A percentile compares a stretch with the other conserved stretches of the same genome.
Evolutionary conservation across 2,797 vertebrate species (phyloP).

Genomic region (Muraenolepis orangiensis): DNA sequence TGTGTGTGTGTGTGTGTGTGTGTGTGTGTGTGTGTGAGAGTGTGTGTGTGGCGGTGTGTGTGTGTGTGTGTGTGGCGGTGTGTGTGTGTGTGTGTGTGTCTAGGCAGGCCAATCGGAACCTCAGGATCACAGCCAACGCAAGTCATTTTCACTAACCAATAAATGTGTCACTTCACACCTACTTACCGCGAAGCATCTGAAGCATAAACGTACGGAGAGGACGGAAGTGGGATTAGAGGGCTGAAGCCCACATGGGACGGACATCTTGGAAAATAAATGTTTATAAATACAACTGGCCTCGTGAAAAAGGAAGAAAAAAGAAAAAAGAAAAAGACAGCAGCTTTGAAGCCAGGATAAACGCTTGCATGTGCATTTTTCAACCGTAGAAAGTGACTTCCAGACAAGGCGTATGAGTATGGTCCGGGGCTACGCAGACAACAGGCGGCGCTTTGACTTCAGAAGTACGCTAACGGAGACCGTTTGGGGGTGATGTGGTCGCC

Average conservation of each 20-base stretch:
- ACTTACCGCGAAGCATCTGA: neutral
- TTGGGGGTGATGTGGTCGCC: neutral
- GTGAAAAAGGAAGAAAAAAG: conserved; percentile 19
- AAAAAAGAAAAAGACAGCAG: neutral
- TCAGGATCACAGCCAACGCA: conserved; percentile 15
- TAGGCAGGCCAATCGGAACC: neutral
- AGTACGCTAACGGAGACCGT: neutral
- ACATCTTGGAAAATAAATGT: conserved; percentile 12
- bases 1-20: conserved; percentile 7
- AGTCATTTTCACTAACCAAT: neutral
- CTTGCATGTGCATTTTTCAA: conserved; percentile 34
- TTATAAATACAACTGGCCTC: conserved; percentile 31
- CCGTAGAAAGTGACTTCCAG: conserved; percentile 33
- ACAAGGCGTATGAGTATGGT: conserved; percentile 5
- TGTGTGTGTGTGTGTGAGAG: neutral
- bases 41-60: neutral
- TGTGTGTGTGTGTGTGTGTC: conserved; percentile 5
- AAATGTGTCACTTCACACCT: conserved; percentile 11
- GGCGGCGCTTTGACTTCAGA: neutral
- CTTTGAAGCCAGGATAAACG: conserved; percentile 33
- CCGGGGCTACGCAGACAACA: neutral
- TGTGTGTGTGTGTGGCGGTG: conserved; percentile 15
- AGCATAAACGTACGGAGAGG: neutral
- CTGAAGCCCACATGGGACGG: conserved; percentile 29
- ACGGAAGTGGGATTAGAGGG: conserved; percentile 38